Percentiles rank a stretch among this genome's conserved stretches.
These are phyloP conservation scores for Protonemura montana DNA, from an alignment of 2,888 invertebrate species.

Conservation along the genomic window DNA sequence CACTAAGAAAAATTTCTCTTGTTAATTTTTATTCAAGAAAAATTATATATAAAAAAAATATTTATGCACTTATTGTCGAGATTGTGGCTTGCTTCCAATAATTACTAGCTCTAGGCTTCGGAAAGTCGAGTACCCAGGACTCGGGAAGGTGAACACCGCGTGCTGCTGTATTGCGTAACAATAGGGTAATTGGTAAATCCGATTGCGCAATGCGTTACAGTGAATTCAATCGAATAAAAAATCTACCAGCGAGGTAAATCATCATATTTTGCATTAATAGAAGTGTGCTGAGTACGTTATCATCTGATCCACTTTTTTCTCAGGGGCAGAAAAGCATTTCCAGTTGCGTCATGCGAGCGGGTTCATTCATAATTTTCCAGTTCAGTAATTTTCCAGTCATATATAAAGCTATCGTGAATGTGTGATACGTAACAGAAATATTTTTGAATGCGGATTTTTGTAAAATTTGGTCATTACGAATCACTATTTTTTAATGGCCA, in stretches of 20 bases:
- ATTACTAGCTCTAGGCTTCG: neutral
- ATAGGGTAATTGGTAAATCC: constrained; percentile 29
- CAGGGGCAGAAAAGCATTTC: too few species aligned
- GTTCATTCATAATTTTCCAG: too few species aligned
- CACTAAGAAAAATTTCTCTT: neutral
- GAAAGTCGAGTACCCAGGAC: neutral
- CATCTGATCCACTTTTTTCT: neutral
- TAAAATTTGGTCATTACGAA: too few species aligned
- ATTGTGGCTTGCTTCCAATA: constrained; percentile 13
- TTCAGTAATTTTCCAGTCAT: too few species aligned
- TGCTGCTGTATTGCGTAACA: constrained; percentile 21
- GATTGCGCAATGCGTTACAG: neutral
- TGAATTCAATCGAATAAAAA: neutral
- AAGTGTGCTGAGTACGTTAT: neutral
- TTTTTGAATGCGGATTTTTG: too few species aligned
- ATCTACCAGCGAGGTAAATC: neutral
- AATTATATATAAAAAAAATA: neutral
- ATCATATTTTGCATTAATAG: neutral
- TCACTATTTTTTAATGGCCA: too few species aligned
- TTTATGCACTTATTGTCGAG: neutral
- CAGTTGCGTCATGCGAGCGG: too few species aligned
- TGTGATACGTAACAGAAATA: too few species aligned
- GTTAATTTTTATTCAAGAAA: neutral
- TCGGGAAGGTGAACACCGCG: constrained; percentile 1
- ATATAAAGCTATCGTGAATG: too few species aligned